These are phyloP conservation scores for Centroberyx gerrardi DNA, from an alignment of 2,797 vertebrate species.

Conservation along the genomic window DNA sequence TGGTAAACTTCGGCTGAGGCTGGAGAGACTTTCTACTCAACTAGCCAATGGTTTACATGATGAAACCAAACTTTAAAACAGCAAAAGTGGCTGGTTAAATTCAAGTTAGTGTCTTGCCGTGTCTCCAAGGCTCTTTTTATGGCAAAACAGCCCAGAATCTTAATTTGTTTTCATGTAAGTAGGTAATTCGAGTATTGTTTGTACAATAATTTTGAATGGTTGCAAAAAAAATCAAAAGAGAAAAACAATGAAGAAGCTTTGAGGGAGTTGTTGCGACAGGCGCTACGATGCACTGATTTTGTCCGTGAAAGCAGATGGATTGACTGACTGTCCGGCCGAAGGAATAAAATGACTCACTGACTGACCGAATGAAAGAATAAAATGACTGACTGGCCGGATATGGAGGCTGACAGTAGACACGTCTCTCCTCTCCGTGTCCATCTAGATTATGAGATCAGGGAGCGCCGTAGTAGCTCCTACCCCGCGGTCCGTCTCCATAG, in stretches of 20 bases:
- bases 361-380: conserved; percentile 54
- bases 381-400: conserved; percentile 75
- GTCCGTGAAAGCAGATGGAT: conserved; percentile 29
- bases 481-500: conserved; percentile 52
- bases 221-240: too few relatives aligned
- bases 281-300: not conserved
- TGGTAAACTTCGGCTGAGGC: not conserved
- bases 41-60: not conserved
- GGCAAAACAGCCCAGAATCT: not conserved
- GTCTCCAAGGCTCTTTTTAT: not conserved
- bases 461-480: conserved; percentile 46
- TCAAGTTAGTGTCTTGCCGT: not conserved
- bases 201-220: too few relatives aligned
- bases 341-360: conserved; percentile 60
- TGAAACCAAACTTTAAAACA: not conserved
- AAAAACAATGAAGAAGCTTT: not conserved
- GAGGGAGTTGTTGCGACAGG: not conserved
- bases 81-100: not conserved
- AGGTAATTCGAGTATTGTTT: too few relatives aligned
- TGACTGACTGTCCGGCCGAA: conserved; percentile 35
- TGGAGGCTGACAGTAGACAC: conserved; percentile 67
- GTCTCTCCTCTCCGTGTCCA: conserved; percentile 59
- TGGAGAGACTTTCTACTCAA: not conserved
- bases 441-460: conserved; percentile 69
- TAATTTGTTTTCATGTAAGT: too few relatives aligned